Evolutionary conservation across 2,797 vertebrate species (phyloP).

Genomic region (Lophotriccus pileatus): DNA sequence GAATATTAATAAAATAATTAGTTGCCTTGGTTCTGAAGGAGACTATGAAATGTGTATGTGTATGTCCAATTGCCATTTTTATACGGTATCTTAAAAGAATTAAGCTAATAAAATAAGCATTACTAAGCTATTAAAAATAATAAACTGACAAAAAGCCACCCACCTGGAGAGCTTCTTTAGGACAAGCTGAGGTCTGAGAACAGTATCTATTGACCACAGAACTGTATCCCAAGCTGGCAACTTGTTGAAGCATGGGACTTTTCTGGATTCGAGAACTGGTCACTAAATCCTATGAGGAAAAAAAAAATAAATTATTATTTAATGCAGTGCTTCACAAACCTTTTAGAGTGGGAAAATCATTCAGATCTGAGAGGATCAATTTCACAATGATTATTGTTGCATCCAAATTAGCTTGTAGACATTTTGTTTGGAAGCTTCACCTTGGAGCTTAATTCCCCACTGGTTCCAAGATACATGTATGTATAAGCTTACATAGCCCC

Average conservation of each 20-base stretch:
- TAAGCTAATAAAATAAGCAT: not conserved
- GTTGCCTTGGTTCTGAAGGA: not conserved
- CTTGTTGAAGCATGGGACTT: slow-evolving; percentile 65
- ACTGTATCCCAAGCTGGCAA: slow-evolving; percentile 79
- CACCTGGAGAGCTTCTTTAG: slow-evolving; percentile 81
- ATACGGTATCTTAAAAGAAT: not conserved
- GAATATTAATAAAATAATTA: not conserved
- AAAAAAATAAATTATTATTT: not conserved
- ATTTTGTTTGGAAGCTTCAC: not conserved
- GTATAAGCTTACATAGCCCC: not conserved
- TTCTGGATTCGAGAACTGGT: slow-evolving; percentile 41
- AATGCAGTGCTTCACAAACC: not conserved
- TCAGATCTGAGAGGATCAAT: not conserved
- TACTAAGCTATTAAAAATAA: not conserved
- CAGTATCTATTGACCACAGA: slow-evolving; percentile 83
- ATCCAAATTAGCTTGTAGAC: not conserved
- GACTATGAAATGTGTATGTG: not conserved
- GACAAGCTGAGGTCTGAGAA: slow-evolving; percentile 71
- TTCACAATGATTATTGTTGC: not conserved
- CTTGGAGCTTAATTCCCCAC: not conserved
- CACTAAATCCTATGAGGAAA: slow-evolving; percentile 74
- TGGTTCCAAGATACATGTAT: not conserved
- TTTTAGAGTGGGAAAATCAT: not conserved
- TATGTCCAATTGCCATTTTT: not conserved
- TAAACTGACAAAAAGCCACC: not conserved